Evolutionary conservation across 2,797 vertebrate genomes (phyloP).

Genomic region (Miichthys miiuy): DNA sequence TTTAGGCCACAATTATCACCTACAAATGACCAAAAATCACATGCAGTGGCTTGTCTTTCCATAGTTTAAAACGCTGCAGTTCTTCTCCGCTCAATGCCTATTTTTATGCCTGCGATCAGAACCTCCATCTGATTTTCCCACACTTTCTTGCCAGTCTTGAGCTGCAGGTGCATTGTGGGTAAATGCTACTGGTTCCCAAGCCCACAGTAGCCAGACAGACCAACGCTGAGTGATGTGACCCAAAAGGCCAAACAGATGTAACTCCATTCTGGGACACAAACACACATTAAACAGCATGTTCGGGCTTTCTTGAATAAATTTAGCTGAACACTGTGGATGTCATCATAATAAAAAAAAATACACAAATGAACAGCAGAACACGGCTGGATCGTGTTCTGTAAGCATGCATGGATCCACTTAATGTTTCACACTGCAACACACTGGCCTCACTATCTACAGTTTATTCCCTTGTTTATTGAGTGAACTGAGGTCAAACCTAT

Average conservation of each 20-base stretch:
- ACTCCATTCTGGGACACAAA: slow-evolving; percentile 35
- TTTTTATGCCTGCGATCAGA: slow-evolving; percentile 25
- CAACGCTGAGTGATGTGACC: slow-evolving; percentile 58
- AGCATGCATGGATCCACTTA: background rate
- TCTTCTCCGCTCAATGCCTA: slow-evolving; percentile 58
- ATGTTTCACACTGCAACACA: background rate
- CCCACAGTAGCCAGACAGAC: slow-evolving; percentile 35
- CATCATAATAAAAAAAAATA: background rate
- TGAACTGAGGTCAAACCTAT: background rate
- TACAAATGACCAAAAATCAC: background rate
- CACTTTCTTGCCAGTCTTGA: slow-evolving; percentile 39
- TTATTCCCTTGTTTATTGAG: background rate
- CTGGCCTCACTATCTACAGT: background rate
- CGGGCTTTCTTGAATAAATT: background rate
- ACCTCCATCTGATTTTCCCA: slow-evolving; percentile 55
- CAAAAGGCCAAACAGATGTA: slow-evolving; percentile 68
- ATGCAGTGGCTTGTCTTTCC: background rate
- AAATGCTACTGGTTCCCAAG: slow-evolving; percentile 68
- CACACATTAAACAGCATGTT: background rate
- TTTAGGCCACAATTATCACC: background rate
- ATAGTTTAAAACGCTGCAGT: slow-evolving; percentile 3
- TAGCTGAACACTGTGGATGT: background rate
- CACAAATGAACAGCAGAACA: background rate
- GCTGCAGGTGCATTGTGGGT: slow-evolving; percentile 72
- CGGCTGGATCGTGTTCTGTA: background rate